Evolutionary conservation across 2,797 vertebrate species (phyloP), one percentile per base, ranked within the genome.

Genomic region (Mormyrops attenuatus): DNA sequence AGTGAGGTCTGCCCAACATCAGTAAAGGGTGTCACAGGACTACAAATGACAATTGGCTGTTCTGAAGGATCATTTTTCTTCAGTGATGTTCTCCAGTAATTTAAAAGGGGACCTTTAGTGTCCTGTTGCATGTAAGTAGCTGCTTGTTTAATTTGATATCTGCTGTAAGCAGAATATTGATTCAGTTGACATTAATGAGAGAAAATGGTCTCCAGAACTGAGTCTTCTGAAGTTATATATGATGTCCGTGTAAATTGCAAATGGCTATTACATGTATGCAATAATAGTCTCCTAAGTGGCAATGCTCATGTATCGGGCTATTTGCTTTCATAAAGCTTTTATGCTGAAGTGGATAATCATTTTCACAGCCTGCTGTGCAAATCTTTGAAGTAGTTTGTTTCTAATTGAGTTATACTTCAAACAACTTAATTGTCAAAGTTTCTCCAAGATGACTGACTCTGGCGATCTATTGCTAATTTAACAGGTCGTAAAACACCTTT

Each of bases 391-490:
- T 63, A 87, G 91, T 92, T 90, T 90, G 88, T 88, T 90, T 80
- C 26, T 92, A 93, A 92, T 88, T 92, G 91, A 93, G 91, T 92
- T 93, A 92, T 94, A 94, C 93, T 94, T 92, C 92, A 95, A 93
- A 91, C 93, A 47, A 89, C 90, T 94, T 95, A 95, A 96, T 95
- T 95, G 94, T 94, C 89, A 88, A 88, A 92, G 90, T 89, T 44
- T 92, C 93, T 92, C 93, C 92, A 92, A 91, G 94, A 95, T 95
- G 92, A 93, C 93, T 94, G 93, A 95, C 95, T 95, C 94, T 93
- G 88, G 94, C 94, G 93, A 94, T 94, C 93, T 94, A 94, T 91
- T 90, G 91, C 93, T 94, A 93, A 95, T 95, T 95, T 95, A 95
- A 95, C 92, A 94, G 95, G 94, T 95, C 92, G 89, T 88, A 90